phyloP scores from a whole-genome alignment of 2,113 vertebrate genomes.

The Tupaia tana region DNA sequence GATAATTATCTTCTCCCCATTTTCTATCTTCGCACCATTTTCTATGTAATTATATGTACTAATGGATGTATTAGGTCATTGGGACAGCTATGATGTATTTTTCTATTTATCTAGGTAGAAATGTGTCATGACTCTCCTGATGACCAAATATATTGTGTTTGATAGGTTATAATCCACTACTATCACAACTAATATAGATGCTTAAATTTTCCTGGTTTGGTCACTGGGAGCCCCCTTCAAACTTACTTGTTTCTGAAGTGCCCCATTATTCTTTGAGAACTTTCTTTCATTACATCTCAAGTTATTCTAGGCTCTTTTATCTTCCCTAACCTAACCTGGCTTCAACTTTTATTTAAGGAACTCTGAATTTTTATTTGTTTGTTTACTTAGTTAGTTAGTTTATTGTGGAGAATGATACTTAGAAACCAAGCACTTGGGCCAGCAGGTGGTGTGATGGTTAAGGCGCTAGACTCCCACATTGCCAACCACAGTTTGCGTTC shows the following conservation, averaged over 20 bases:
- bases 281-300: background rate
- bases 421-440: background rate
- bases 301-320: background rate
- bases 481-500: no score
- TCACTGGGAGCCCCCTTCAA: background rate
- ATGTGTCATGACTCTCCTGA: no score
- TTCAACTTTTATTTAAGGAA: slow-evolving; percentile 3
- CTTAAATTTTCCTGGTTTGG: background rate
- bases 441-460: no score
- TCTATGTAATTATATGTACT: background rate
- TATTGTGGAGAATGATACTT: background rate
- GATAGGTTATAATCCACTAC: background rate
- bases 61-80: background rate
- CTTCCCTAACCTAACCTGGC: background rate
- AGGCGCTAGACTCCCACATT: no score
- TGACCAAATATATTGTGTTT: background rate
- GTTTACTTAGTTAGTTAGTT: no score
- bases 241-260: background rate
- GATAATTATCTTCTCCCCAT: background rate
- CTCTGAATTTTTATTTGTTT: background rate
- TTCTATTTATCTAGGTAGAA: no score
- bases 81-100: no score
- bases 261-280: background rate
- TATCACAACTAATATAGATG: background rate
- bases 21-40: background rate